A percentile compares a stretch with the other conserved stretches of the same genome.
These are phyloP conservation scores for Aricia agestis DNA, from an alignment of 1,140 invertebrate species.

Conservation along the genomic window DNA sequence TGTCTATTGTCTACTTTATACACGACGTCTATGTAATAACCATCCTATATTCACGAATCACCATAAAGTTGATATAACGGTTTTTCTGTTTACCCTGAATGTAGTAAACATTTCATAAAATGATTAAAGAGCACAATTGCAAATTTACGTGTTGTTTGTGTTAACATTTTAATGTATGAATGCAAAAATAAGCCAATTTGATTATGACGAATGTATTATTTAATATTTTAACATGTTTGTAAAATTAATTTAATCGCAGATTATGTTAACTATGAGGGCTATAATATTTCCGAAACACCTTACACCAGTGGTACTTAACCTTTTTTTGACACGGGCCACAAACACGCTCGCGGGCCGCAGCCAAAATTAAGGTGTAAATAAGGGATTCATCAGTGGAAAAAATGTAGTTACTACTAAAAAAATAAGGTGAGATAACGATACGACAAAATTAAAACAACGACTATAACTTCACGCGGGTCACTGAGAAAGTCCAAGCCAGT, in stretches of 20 bases:
- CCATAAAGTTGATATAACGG: neutral
- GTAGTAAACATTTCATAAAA: neutral
- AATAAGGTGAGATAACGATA: too few relatives aligned
- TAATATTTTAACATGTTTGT: neutral
- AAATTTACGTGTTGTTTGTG: neutral
- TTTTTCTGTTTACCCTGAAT: slow-evolving; percentile 1
- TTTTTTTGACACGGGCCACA: too few relatives aligned
- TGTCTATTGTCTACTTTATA: too few relatives aligned
- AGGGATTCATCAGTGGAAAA: too few relatives aligned
- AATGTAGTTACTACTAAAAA: too few relatives aligned
- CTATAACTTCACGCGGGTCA: too few relatives aligned
- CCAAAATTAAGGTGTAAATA: too few relatives aligned
- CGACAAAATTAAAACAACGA: too few relatives aligned
- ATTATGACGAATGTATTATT: neutral
- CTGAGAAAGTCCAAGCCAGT: too few relatives aligned
- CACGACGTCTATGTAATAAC: neutral
- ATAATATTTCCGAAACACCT: too few relatives aligned
- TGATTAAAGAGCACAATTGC: neutral
- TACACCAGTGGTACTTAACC: too few relatives aligned
- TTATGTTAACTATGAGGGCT: neutral
- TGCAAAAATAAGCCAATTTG: neutral
- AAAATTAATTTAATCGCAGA: neutral
- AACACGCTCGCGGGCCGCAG: too few relatives aligned
- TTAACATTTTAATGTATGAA: neutral
- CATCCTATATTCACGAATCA: neutral